Percentiles rank a stretch among this genome's conserved stretches.
These are phyloP conservation scores for Parapristionchus giblindavisi DNA, from an alignment of 2,888 invertebrate genomes.

Conservation along the genomic window DNA sequence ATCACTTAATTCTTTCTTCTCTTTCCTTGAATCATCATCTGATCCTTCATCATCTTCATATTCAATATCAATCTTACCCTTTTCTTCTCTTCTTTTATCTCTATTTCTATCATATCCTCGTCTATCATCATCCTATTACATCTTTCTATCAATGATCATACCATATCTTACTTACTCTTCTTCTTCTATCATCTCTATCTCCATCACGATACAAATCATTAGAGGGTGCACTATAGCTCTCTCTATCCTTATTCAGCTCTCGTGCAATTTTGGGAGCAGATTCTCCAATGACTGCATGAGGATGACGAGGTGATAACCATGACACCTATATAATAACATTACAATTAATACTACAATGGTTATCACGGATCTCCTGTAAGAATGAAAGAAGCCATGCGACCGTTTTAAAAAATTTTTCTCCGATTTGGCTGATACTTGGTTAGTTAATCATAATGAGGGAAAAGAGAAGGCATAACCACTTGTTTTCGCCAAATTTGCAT, in stretches of 20 bases:
- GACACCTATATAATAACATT: slow-evolving; percentile 84
- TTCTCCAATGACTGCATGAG: slow-evolving; percentile 82
- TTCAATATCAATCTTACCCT: not conserved
- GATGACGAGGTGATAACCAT: slow-evolving; percentile 95
- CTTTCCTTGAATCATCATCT: slow-evolving; percentile 4
- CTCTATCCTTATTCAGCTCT: slow-evolving; percentile 82
- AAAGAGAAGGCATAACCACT: too few relatives aligned
- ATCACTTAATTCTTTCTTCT: slow-evolving; percentile 49
- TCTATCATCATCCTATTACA: slow-evolving; percentile 70
- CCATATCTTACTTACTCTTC: not conserved
- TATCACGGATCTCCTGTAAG: too few relatives aligned
- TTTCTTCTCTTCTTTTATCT: slow-evolving; percentile 22
- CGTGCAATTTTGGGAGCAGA: slow-evolving; percentile 84
- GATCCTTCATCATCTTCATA: slow-evolving; percentile 18
- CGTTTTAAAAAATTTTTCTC: too few relatives aligned
- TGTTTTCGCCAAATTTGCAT: too few relatives aligned
- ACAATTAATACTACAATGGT: too few relatives aligned
- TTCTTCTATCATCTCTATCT: not conserved
- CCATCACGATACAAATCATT: slow-evolving; percentile 3
- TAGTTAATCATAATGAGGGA: too few relatives aligned
- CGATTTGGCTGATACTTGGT: too few relatives aligned
- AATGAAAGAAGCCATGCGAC: too few relatives aligned
- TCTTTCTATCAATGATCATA: not conserved
- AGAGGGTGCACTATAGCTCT: slow-evolving; percentile 80
- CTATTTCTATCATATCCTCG: not conserved